Conservation (phyloP, 2,888 invertebrate genomes). For the Agonopterix arenella region DNA sequence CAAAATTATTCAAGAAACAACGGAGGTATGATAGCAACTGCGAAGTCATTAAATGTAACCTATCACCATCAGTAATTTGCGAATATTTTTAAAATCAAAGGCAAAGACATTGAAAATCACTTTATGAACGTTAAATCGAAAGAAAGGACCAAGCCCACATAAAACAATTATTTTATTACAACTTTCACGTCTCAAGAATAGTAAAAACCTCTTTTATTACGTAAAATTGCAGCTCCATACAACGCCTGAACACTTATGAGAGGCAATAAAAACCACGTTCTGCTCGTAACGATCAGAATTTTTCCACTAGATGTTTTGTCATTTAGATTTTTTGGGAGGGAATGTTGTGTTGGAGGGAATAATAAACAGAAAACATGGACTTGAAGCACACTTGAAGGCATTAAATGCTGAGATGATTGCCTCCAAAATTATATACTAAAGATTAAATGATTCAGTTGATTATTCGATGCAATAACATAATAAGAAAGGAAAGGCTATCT, state of each 20-base stretch:
- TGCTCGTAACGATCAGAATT: slow-evolving; percentile 15
- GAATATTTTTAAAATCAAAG: no score
- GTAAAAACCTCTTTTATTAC: slow-evolving; percentile 10
- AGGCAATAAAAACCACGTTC: slow-evolving; percentile 26
- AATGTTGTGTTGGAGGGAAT: slow-evolving; percentile 12
- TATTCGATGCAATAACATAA: no score
- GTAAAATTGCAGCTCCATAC: slow-evolving; percentile 16
- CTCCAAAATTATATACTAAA: background rate
- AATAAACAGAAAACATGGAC: slow-evolving; percentile 5
- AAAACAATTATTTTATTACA: slow-evolving; percentile 8
- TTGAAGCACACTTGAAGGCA: background rate
- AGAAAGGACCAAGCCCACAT: background rate
- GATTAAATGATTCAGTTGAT: no score
- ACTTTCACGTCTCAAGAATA: slow-evolving; percentile 4
- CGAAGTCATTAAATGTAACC: no score
- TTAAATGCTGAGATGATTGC: background rate
- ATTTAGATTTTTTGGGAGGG: slow-evolving; percentile 21
- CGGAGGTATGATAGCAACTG: no score
- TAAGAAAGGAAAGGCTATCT: no score
- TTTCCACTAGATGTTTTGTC: slow-evolving; percentile 34
- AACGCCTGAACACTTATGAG: slow-evolving; percentile 27
- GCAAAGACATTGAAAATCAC: no score
- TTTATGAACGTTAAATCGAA: no score
- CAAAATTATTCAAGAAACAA: no score
- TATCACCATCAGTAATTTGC: no score